These are phyloP conservation scores for Eubasilissa regina DNA, from an alignment of 1,140 invertebrate genomes.

Conservation along the genomic window DNA sequence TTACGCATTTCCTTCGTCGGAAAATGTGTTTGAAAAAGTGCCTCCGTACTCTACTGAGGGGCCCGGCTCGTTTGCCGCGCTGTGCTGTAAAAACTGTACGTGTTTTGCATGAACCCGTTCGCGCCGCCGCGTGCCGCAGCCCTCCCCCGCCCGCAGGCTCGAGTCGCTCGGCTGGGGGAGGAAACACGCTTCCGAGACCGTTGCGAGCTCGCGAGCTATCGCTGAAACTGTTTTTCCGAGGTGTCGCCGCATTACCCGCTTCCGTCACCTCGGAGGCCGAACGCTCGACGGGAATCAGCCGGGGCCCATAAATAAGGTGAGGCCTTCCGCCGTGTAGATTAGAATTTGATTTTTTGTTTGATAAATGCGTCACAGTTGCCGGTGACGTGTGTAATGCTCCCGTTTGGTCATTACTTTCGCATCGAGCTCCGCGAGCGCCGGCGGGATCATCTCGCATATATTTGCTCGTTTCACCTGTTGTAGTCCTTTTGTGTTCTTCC, in stretches of 20 bases:
- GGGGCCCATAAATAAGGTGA: conserved; percentile 44
- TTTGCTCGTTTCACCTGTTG: neutral
- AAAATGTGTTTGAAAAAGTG: neutral
- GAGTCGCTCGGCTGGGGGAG: neutral
- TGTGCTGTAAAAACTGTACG: conserved; percentile 45
- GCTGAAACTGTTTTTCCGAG: neutral
- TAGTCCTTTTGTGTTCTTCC: conserved; percentile 8
- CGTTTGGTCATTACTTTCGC: conserved; percentile 43
- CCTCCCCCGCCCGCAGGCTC: neutral
- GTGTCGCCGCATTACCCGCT: neutral
- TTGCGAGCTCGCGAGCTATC: neutral
- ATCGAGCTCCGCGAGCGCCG: neutral
- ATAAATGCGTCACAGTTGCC: conserved; percentile 56
- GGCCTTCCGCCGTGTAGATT: conserved; percentile 49
- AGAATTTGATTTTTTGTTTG: conserved; percentile 59
- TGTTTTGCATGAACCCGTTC: conserved; percentile 45
- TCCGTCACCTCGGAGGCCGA: neutral
- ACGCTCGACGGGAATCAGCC: conserved; percentile 13
- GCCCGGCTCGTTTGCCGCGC: neutral
- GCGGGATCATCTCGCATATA: neutral
- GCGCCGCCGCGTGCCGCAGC: neutral
- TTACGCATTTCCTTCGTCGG: neutral
- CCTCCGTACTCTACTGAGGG: neutral
- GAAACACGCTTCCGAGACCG: neutral
- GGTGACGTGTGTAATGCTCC: conserved; percentile 50